Percentiles rank a stretch among this genome's conserved stretches.
phyloP scores from a whole-genome alignment of 1,140 invertebrate species.

The Dermatophagoides farinae region DNA sequence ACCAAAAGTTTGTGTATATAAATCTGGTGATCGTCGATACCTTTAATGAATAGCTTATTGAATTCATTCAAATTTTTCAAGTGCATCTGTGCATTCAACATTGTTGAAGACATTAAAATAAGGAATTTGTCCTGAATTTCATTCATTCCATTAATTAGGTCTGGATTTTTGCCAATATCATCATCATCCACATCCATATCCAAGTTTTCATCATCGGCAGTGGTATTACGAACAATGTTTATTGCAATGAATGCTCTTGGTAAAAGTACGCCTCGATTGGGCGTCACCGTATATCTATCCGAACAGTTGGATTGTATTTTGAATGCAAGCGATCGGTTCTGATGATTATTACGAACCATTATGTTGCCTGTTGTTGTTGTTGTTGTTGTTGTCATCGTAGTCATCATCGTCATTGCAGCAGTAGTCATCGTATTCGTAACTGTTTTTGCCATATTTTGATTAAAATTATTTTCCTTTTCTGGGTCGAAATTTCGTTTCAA shows the following conservation, averaged over 20 bases:
- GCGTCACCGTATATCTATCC: background rate
- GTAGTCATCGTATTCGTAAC: background rate
- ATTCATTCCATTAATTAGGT: background rate
- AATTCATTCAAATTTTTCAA: no score
- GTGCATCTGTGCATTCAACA: no score
- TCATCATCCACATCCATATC: no score
- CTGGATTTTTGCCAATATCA: no score
- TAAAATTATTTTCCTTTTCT: background rate
- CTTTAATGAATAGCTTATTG: no score
- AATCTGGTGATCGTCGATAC: no score
- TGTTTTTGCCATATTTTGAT: no score
- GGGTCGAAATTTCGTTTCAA: background rate
- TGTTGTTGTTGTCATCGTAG: background rate
- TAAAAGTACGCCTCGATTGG: background rate
- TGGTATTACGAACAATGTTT: no score
- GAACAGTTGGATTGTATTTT: slow-evolving; percentile 12
- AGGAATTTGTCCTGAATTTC: background rate
- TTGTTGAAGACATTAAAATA: background rate
- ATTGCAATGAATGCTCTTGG: background rate
- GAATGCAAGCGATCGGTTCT: slow-evolving; percentile 6
- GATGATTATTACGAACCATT: background rate
- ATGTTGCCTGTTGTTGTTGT: background rate
- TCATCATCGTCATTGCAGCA: background rate
- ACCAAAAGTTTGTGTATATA: no score
- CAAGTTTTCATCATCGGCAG: no score